These are phyloP conservation scores for Reinhardtius hippoglossoides DNA, from an alignment of 2,113 vertebrate genomes.

Conservation along the genomic window DNA sequence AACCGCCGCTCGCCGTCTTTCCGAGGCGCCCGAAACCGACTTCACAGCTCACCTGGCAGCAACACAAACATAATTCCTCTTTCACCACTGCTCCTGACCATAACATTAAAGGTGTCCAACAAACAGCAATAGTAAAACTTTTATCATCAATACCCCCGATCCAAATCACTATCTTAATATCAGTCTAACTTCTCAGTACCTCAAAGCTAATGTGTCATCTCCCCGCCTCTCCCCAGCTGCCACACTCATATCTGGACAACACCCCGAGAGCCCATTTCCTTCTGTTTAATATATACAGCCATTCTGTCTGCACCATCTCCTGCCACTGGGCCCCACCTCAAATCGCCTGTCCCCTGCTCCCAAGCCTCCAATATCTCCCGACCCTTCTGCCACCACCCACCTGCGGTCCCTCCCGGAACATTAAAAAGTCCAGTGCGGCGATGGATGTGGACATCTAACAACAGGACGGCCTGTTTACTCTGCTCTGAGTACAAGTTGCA, in stretches of 20 bases:
- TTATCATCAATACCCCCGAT: neutral
- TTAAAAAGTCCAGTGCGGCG: constrained; percentile 55
- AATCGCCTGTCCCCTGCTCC: constrained; percentile 32
- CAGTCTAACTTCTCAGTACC: neutral
- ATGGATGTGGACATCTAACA: constrained; percentile 70
- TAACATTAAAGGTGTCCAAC: neutral
- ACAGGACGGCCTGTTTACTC: constrained; percentile 58
- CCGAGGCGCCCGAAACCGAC: no score
- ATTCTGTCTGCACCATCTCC: constrained; percentile 9
- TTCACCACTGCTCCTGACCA: neutral
- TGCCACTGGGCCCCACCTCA: constrained; percentile 7
- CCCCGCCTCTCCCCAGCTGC: neutral
- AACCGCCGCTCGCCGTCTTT: neutral
- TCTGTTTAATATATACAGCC: constrained; percentile 51
- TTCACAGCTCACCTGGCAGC: neutral
- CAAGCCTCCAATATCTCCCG: constrained; percentile 46
- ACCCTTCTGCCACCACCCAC: constrained; percentile 37
- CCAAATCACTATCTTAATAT: neutral
- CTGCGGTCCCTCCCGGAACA: constrained; percentile 57
- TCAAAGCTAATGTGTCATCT: constrained; percentile 24
- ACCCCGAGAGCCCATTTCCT: constrained; percentile 48
- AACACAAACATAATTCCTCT: neutral
- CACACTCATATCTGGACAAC: constrained; percentile 44
- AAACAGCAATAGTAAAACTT: neutral
- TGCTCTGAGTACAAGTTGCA: constrained; percentile 39